A percentile compares a stretch with the other conserved stretches of the same genome.
These are phyloP conservation scores for Yponomeuta malinellus DNA, from an alignment of 2,888 invertebrate genomes.

Conservation along the genomic window DNA sequence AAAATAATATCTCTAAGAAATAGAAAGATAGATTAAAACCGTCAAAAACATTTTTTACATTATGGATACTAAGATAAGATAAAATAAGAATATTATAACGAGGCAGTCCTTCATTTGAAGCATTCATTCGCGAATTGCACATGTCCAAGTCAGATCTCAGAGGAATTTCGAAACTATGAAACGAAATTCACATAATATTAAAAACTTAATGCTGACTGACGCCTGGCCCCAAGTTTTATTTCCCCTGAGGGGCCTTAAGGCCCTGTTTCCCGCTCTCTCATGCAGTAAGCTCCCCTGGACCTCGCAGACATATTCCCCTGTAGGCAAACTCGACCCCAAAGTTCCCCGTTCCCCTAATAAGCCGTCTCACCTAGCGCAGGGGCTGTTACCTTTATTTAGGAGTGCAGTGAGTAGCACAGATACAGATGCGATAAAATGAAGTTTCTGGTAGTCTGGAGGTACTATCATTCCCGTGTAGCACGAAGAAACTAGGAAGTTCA, in stretches of 20 bases:
- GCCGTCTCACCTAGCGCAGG: slow-evolving; percentile 64
- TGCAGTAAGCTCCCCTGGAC: slow-evolving; percentile 12
- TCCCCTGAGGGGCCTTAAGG: slow-evolving; percentile 44
- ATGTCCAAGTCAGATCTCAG: no score
- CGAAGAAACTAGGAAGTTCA: no score
- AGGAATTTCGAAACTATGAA: not conserved
- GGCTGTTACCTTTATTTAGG: not conserved
- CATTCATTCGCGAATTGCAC: no score
- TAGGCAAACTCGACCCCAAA: slow-evolving; percentile 46
- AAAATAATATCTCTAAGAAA: no score
- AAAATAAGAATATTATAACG: no score
- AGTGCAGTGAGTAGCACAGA: not conserved
- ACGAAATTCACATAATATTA: not conserved
- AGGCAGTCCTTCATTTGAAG: no score
- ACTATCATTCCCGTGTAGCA: no score
- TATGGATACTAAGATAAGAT: no score
- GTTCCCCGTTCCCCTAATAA: slow-evolving; percentile 73
- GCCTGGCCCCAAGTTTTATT: slow-evolving; percentile 58
- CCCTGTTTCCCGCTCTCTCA: slow-evolving; percentile 4
- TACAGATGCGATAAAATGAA: not conserved
- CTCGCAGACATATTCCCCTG: slow-evolving; percentile 46
- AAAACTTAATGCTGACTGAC: slow-evolving; percentile 54
- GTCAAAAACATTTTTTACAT: no score
- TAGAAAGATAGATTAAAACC: no score
- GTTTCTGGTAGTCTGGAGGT: no score